phyloP scores from a whole-genome alignment of 2,888 invertebrate species.

The Nymphalis polychloros region DNA sequence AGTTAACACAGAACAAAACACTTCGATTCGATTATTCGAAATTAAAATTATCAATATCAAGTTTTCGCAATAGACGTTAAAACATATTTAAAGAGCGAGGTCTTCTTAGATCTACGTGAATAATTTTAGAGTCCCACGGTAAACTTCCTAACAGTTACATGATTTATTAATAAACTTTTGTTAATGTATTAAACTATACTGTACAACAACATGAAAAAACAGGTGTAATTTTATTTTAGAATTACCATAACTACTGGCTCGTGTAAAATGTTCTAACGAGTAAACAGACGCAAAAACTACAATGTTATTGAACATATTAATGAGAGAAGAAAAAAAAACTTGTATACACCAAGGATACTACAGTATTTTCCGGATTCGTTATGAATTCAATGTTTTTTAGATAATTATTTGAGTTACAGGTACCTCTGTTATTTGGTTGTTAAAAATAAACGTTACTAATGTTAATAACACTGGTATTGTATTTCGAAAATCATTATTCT shows the following conservation, averaged over 20 bases:
- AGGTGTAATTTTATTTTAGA: neutral
- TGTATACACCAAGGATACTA: slow-evolving; percentile 24
- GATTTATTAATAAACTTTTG: no score
- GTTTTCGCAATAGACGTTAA: no score
- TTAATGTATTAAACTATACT: no score
- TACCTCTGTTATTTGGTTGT: neutral
- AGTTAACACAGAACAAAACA: no score
- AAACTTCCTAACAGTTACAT: no score
- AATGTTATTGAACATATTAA: neutral
- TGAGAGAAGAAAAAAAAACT: slow-evolving; percentile 14
- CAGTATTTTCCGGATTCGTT: slow-evolving; percentile 24
- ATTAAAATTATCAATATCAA: no score
- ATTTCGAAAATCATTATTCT: no score
- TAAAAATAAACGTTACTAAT: neutral
- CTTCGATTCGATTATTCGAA: no score
- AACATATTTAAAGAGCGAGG: no score
- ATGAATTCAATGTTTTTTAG: slow-evolving; percentile 3
- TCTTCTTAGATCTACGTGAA: no score
- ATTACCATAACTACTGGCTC: neutral
- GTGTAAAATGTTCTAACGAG: neutral
- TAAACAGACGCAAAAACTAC: neutral
- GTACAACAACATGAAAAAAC: no score
- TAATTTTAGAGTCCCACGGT: no score
- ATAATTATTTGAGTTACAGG: neutral
- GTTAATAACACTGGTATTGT: neutral